These are phyloP conservation scores for Drosophila grimshawi DNA, from an alignment of 1,140 invertebrate species.

Conservation along the genomic window DNA sequence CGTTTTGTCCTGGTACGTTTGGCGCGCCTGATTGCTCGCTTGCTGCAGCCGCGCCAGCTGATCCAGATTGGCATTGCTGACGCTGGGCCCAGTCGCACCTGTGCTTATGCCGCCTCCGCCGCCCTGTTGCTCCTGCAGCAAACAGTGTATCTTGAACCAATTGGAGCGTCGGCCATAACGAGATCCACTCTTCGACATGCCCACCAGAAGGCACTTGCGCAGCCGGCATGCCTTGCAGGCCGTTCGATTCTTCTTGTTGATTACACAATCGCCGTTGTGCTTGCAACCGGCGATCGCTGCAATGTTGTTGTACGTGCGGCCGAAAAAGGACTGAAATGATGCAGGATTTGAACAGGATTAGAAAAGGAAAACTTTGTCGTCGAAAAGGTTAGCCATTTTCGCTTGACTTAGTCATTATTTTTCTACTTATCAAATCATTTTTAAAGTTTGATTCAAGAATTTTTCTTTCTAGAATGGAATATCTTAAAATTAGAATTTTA, in stretches of 20 bases:
- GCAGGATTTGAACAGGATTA: slow-evolving; percentile 59
- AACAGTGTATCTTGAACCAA: slow-evolving; percentile 97
- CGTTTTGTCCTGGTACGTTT: slow-evolving; percentile 83
- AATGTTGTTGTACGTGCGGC: slow-evolving; percentile 97
- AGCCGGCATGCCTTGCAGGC: slow-evolving; percentile 97
- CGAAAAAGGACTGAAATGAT: slow-evolving; percentile 96
- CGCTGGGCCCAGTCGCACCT: slow-evolving; percentile 39
- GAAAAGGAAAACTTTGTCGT: neutral
- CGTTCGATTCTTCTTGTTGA: slow-evolving; percentile 98
- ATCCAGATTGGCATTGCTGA: slow-evolving; percentile 72
- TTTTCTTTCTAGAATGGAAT: too few relatives aligned
- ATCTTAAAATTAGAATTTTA: too few relatives aligned
- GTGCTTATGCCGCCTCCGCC: slow-evolving; percentile 19
- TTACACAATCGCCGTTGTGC: slow-evolving; percentile 96
- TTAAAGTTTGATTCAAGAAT: too few relatives aligned
- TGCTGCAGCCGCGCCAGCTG: slow-evolving; percentile 80
- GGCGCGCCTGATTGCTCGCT: slow-evolving; percentile 72
- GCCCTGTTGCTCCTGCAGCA: slow-evolving; percentile 90
- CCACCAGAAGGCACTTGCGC: slow-evolving; percentile 95
- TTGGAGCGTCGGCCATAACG: slow-evolving; percentile 95
- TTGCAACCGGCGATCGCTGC: slow-evolving; percentile 96
- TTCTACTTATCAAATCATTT: too few relatives aligned
- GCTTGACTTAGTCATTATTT: too few relatives aligned
- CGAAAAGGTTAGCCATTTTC: too few relatives aligned
- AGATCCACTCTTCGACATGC: slow-evolving; percentile 98